These are phyloP conservation scores for Staurois parvus DNA, from an alignment of 2,797 vertebrate species.

Conservation along the genomic window DNA sequence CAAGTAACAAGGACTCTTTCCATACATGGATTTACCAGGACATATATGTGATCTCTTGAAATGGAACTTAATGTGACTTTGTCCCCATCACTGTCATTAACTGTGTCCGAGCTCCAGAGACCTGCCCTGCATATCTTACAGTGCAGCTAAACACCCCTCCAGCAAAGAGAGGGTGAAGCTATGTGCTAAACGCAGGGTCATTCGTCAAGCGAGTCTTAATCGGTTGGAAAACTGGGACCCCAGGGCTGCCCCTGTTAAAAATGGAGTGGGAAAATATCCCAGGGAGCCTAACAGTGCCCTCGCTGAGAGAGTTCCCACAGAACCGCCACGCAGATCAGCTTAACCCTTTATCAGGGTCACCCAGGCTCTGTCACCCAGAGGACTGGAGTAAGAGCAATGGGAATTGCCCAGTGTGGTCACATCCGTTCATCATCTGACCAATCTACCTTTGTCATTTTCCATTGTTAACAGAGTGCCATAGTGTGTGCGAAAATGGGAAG, in stretches of 20 bases:
- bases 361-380: constrained; percentile 12
- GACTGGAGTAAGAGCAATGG: background rate
- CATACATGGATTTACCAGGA: background rate
- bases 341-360: constrained; percentile 66
- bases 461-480: background rate
- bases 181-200: constrained; percentile 54
- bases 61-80: background rate
- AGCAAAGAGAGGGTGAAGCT: constrained; percentile 33
- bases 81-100: constrained; percentile 14
- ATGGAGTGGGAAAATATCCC: constrained; percentile 77
- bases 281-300: constrained; percentile 72
- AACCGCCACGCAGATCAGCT: constrained; percentile 61
- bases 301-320: constrained; percentile 75
- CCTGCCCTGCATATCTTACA: background rate
- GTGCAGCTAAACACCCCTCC: background rate
- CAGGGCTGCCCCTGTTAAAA: constrained; percentile 71
- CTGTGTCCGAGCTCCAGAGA: background rate
- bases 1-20: background rate
- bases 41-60: background rate
- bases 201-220: constrained; percentile 66
- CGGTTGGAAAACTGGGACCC: constrained; percentile 74
- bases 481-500: background rate
- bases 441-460: constrained; percentile 13
- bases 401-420: background rate
- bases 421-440: background rate